Evolutionary conservation across 2,888 invertebrate genomes (phyloP).

Genomic region (Microchrysa polita): DNA sequence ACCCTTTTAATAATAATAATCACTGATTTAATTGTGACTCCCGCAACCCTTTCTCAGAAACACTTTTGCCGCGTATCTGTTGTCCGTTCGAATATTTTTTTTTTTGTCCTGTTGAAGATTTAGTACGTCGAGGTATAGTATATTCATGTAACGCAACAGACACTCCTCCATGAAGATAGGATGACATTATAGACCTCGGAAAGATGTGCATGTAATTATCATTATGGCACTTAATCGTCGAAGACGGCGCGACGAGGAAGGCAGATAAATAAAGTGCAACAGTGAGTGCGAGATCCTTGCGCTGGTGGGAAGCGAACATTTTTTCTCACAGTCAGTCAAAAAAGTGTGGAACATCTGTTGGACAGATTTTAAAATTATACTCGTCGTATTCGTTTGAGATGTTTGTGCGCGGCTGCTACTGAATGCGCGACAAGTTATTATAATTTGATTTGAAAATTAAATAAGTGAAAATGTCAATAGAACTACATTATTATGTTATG

Average conservation of each 20-base stretch:
- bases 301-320: conserved; percentile 37
- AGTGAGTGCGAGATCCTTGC: conserved; percentile 8
- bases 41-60: conserved; percentile 40
- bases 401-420: no score
- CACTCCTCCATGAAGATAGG: not conserved
- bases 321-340: conserved; percentile 31
- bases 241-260: not conserved
- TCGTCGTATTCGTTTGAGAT: no score
- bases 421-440: no score
- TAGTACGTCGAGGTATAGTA: not conserved
- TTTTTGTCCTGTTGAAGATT: not conserved
- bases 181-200: not conserved
- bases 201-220: conserved; percentile 32
- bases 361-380: conserved; percentile 32
- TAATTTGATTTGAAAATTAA: no score
- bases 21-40: conserved; percentile 41
- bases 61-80: not conserved
- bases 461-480: no score
- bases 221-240: conserved; percentile 21
- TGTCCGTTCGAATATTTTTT: not conserved
- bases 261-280: not conserved
- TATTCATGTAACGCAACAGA: conserved; percentile 23
- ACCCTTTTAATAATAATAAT: conserved; percentile 17
- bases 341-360: conserved; percentile 39
- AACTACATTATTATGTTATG: no score